Base-by-base conservation (phyloP, 2,113 vertebrate species). In the Aspiorhynchus laticeps region DNA sequence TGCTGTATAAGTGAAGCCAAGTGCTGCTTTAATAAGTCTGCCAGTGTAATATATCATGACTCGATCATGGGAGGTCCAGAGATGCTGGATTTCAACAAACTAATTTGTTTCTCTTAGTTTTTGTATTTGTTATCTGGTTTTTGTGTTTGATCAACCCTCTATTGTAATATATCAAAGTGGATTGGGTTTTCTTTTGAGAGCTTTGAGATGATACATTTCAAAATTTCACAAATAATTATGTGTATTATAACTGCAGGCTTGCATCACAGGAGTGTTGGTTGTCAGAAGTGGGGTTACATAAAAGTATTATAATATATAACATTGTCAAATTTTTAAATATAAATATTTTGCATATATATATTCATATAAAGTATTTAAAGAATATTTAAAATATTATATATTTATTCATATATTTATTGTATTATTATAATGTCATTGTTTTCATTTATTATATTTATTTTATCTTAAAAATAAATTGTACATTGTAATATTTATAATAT, bases 1-100 rank as follows among this genome's bases (percentile, higher is more conserved):
- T 86, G 56, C n/a, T 79, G 78, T 26, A 15, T 77, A 51, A 48
- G 46, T 33, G 28, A 53, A 53, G 43, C 74, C 43, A 43, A 31
- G 43, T 77, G 69, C 21, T 12, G 11, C 11, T 14, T 61, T 61
- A 53, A 15, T 38, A 41, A 38, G 31, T n/a, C 53, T 41, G 6
- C 63, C 31, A 2, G 53, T 1, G 24, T 41, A 4, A 61, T 15
- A 26, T 61, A 26, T 26, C 33, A n/a, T 59, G 31, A 31, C 38
- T 8, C 24, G 19, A 15, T 14, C 31, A 80, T 17, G 36, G 31
- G 33, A 63, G 78, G 78, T 80, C 53, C 53, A 24, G 21, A 80
- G 10, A 33, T 59, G 31, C 5, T 14, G 31, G 51, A 24, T 38
- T 36, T 36, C 17, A 56, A 36, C 12, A 5, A 36, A 24, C 31